phyloP scores from a whole-genome alignment of 2,888 invertebrate species.

The Caenorhabditis zanzibari region DNA sequence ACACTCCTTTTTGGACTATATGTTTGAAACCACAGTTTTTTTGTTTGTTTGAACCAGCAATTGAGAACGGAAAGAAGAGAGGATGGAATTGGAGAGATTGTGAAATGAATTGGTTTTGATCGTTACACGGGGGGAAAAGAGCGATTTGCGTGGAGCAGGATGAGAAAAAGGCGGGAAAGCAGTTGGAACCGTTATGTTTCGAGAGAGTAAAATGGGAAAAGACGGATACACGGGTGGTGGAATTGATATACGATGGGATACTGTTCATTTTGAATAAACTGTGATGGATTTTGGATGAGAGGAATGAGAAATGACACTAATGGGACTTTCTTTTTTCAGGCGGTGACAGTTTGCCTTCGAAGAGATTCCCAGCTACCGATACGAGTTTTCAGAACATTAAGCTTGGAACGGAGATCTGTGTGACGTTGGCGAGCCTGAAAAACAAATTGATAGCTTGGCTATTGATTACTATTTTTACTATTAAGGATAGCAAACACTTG shows the following conservation, averaged over 20 bases:
- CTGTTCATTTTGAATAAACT: constrained; percentile 20
- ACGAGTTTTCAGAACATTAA: constrained; percentile 75
- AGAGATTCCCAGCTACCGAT: constrained; percentile 73
- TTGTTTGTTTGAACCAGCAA: constrained; percentile 63
- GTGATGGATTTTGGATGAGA: background rate
- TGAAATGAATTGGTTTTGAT: constrained; percentile 55
- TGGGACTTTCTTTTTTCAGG: constrained; percentile 23
- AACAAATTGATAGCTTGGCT: too few relatives aligned
- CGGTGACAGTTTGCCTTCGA: constrained; percentile 28
- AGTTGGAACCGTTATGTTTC: constrained; percentile 57
- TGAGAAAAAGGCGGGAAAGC: constrained; percentile 46
- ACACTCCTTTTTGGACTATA: constrained; percentile 44
- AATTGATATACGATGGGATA: background rate
- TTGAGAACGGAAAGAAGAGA: constrained; percentile 58
- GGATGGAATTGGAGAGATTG: constrained; percentile 28
- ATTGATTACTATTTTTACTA: too few relatives aligned
- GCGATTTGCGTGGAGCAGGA: constrained; percentile 15
- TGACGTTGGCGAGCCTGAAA: constrained; percentile 75
- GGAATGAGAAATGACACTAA: constrained; percentile 7
- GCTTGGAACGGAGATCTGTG: constrained; percentile 75
- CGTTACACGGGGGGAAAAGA: constrained; percentile 43
- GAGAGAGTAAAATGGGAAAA: constrained; percentile 15
- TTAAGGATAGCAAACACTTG: constrained; percentile 18
- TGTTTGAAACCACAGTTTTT: constrained; percentile 49
- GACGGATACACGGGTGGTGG: background rate